Conservation (phyloP, 2,113 vertebrate species). For the Periophthalmodon schlosseri region DNA sequence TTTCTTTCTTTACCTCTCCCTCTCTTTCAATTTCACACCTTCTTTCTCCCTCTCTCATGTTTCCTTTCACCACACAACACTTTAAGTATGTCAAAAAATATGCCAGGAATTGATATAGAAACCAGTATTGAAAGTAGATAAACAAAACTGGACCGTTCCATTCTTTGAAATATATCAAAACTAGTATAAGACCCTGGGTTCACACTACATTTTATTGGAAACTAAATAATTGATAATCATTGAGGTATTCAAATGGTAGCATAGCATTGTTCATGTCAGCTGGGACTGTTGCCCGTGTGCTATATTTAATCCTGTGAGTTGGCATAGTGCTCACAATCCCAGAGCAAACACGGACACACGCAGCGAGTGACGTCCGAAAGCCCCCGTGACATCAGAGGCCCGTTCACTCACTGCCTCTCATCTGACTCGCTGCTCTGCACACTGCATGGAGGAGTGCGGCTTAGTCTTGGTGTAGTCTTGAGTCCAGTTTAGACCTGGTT, state of each 20-base stretch:
- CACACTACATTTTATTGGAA: no score
- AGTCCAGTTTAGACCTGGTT: neutral
- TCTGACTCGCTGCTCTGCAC: neutral
- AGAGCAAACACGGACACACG: constrained; percentile 16
- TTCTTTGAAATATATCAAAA: no score
- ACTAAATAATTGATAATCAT: no score
- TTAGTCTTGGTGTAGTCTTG: neutral
- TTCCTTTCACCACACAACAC: neutral
- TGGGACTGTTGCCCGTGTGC: constrained; percentile 53
- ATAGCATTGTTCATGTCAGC: constrained; percentile 62
- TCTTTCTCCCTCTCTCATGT: no score
- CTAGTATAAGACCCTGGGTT: no score
- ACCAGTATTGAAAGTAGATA: no score
- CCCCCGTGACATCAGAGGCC: constrained; percentile 51
- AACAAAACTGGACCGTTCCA: no score
- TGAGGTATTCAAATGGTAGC: no score
- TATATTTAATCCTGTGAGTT: constrained; percentile 69
- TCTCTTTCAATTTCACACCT: constrained; percentile 24
- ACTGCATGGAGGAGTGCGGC: neutral
- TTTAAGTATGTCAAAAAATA: no score
- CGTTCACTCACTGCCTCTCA: constrained; percentile 9
- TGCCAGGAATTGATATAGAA: no score
- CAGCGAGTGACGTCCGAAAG: constrained; percentile 49
- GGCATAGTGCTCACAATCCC: constrained; percentile 46
- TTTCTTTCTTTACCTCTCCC: neutral